phyloP scores from a whole-genome alignment of 2,113 vertebrate genomes.

The Cochlearius cochlearius region DNA sequence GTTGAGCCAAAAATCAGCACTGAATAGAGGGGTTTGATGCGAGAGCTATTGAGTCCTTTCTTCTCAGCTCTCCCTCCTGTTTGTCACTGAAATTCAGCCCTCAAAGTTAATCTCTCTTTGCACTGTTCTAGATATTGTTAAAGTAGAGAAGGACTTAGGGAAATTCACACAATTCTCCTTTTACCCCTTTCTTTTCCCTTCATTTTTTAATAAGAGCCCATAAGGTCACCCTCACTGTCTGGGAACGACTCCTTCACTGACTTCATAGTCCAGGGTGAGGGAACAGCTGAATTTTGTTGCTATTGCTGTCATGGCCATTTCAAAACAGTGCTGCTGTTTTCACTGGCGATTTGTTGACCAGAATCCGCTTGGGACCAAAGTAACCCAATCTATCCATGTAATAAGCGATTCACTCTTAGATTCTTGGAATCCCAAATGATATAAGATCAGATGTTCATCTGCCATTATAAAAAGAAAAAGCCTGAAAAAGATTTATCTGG shows the following conservation, averaged over 20 bases:
- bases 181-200: not conserved
- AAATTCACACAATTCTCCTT: not conserved
- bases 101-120: not conserved
- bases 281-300: constrained; percentile 3
- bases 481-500: not conserved
- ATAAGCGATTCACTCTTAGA: not conserved
- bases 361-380: not conserved
- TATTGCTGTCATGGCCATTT: not conserved
- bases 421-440: not conserved
- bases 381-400: not conserved
- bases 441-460: not conserved
- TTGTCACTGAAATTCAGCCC: not conserved
- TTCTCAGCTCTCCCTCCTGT: not conserved
- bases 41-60: not conserved
- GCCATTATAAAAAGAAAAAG: not conserved
- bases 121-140: not conserved
- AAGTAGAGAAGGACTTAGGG: not conserved
- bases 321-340: not conserved
- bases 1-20: not conserved
- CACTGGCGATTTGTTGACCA: not conserved
- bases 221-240: not conserved
- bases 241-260: not conserved
- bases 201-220: not conserved
- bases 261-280: not conserved
- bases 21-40: not conserved